These are phyloP conservation scores for Stichodactyla helianthus DNA, from an alignment of 64 coral and sea anemone species.

Conservation along the genomic window DNA sequence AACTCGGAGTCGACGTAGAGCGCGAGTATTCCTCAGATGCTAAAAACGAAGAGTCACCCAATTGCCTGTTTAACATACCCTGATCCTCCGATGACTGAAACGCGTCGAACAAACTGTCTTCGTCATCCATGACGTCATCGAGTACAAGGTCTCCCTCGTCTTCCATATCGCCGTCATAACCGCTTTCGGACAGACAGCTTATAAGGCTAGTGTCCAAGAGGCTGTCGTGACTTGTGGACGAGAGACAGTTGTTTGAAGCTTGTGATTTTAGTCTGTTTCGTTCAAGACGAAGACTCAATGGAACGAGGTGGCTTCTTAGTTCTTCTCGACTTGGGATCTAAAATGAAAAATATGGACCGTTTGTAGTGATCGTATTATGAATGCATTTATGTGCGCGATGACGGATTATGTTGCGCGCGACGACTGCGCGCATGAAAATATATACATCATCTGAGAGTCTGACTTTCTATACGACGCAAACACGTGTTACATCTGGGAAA, in stretches of 20 bases:
- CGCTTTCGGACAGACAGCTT: constrained; percentile 68
- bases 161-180: constrained; percentile 86
- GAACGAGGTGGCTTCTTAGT: constrained; percentile 24
- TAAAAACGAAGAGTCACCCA: constrained; percentile 71
- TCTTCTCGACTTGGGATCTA: constrained; percentile 54
- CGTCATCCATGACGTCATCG: constrained; percentile 53
- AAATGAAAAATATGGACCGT: neutral
- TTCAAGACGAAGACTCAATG: constrained; percentile 6
- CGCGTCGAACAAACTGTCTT: constrained; percentile 26
- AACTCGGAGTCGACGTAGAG: constrained; percentile 74
- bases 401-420: neutral
- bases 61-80: constrained; percentile 66
- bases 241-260: neutral
- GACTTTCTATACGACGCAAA: no score
- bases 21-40: constrained; percentile 62
- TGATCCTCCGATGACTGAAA: constrained; percentile 16
- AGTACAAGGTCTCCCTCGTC: constrained; percentile 71
- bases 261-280: neutral
- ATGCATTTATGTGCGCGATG: no score
- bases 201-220: constrained; percentile 60
- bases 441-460: no score
- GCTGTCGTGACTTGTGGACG: constrained; percentile 25
- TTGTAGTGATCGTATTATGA: no score
- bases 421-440: no score
- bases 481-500: no score